Evolutionary conservation across 2,888 invertebrate species (phyloP), one percentile per base, ranked within the genome.

Genomic region (Tuta absoluta): DNA sequence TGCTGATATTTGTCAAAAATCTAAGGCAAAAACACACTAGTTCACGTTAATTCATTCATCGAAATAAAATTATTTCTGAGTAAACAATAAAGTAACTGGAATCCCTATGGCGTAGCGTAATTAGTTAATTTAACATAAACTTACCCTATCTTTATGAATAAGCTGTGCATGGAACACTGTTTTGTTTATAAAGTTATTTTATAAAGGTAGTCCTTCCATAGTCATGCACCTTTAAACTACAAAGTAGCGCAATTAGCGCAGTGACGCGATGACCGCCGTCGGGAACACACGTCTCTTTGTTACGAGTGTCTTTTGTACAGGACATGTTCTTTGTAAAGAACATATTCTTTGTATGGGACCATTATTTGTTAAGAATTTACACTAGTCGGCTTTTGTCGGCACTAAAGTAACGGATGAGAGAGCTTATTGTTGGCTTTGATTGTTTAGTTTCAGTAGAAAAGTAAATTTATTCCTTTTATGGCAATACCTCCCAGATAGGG

Each of bases 221-320:
- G n/a, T n/a, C 17, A 45, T n/a, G 33, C 45, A 45, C n/a, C 1
- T 45, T n/a, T 4, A 17, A 4, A 33, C 4, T 14, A 17, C 28
- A 76, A 75, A 81, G 77, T 82, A 71, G 80, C 68, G 73, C 76
- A 79, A 81, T 82, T 78, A 82, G 72, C 28, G 72, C 77, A 75
- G 71, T 72, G 75, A 72, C 71, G 75, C 75, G 75, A 68, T 69
- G 73, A 66, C 72, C 73, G 69, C 69, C 65, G 67, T 33, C 67
- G 63, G 64, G 69, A 53, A 62, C 77, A 75, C 77, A 81, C 64
- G 69, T 79, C 23, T 41, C 38, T 59, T 49, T 49, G 51, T 53
- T 14, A 23, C 23, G 24, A 21, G 14, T 23, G 51, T 78, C 79
- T 76, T 65, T 23, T 24, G 61, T 65, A 62, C 69, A 59, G 41